These are phyloP conservation scores for Platynereis dumerilii DNA, from an alignment of 2,888 invertebrate genomes.

Conservation along the genomic window DNA sequence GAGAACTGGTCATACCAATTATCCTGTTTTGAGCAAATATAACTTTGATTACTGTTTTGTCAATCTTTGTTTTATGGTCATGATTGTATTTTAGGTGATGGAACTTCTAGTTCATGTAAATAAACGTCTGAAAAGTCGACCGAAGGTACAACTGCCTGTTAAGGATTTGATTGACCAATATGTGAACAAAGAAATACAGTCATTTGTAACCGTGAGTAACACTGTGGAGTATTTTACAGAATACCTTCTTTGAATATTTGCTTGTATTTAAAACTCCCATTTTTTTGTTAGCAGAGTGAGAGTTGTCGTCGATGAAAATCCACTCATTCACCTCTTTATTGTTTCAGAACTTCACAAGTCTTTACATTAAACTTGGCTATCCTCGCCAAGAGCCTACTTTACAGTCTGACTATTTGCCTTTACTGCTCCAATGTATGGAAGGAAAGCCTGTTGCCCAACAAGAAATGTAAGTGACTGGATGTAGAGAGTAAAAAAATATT, in stretches of 20 bases:
- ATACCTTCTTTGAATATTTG: neutral
- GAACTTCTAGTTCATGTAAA: slow-evolving; percentile 91
- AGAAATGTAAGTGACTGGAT: slow-evolving; percentile 76
- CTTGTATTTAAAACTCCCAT: no score
- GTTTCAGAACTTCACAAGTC: slow-evolving; percentile 86
- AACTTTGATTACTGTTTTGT: no score
- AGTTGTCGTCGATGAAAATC: no score
- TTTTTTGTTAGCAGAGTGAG: no score
- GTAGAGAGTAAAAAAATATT: neutral
- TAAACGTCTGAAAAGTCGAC: slow-evolving; percentile 84
- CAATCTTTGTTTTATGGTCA: neutral
- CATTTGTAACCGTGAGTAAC: slow-evolving; percentile 79
- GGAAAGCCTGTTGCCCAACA: slow-evolving; percentile 84
- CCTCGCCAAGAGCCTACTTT: slow-evolving; percentile 79
- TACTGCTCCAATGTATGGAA: slow-evolving; percentile 79
- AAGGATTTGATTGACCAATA: slow-evolving; percentile 82
- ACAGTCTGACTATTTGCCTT: slow-evolving; percentile 78
- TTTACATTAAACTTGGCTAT: slow-evolving; percentile 91
- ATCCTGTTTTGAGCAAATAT: no score
- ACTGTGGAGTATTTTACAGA: neutral
- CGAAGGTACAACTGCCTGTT: slow-evolving; percentile 84
- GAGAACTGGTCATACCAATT: no score
- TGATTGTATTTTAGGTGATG: slow-evolving; percentile 75
- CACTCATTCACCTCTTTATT: no score
- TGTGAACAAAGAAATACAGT: slow-evolving; percentile 76